Percentiles rank a stretch among this genome's conserved stretches.
These are phyloP conservation scores for Eupithecia centaureata DNA, from an alignment of 2,888 invertebrate genomes.

Conservation along the genomic window DNA sequence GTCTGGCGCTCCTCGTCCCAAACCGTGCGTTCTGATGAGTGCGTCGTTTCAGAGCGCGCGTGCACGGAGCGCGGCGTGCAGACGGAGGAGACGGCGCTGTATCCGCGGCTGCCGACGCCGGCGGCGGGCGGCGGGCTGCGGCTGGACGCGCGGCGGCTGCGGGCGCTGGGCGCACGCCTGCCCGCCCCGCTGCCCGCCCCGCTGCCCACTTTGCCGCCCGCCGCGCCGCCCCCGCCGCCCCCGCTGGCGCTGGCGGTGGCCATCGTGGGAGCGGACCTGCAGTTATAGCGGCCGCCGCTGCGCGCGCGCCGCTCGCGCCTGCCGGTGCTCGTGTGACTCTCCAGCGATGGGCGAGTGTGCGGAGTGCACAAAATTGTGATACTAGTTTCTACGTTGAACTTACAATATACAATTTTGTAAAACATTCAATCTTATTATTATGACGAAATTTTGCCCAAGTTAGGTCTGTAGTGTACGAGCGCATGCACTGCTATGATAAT, in stretches of 20 bases:
- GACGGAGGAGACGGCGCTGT: conserved; percentile 62
- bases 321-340: conserved; percentile 54
- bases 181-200: conserved; percentile 14
- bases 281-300: conserved; percentile 49
- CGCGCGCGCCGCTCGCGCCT: conserved; percentile 40
- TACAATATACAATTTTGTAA: background rate
- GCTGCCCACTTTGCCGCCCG: conserved; percentile 33
- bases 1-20: background rate
- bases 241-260: conserved; percentile 52
- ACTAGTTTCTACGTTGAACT: conserved; percentile 15
- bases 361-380: conserved; percentile 18
- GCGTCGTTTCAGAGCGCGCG: conserved; percentile 54
- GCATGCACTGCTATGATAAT: background rate
- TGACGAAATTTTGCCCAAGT: background rate
- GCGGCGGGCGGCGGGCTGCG: conserved; percentile 39
- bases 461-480: background rate
- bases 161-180: conserved; percentile 51
- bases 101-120: conserved; percentile 46
- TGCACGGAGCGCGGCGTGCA: conserved; percentile 68
- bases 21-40: background rate
- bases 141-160: conserved; percentile 19
- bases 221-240: conserved; percentile 39
- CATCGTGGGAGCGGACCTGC: conserved; percentile 46
- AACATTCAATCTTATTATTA: background rate
- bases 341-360: background rate